A percentile compares a stretch with the other conserved stretches of the same genome.
Conservation (phyloP, 2,888 invertebrate genomes). For the Hermaeophaga mercurialis region DNA sequence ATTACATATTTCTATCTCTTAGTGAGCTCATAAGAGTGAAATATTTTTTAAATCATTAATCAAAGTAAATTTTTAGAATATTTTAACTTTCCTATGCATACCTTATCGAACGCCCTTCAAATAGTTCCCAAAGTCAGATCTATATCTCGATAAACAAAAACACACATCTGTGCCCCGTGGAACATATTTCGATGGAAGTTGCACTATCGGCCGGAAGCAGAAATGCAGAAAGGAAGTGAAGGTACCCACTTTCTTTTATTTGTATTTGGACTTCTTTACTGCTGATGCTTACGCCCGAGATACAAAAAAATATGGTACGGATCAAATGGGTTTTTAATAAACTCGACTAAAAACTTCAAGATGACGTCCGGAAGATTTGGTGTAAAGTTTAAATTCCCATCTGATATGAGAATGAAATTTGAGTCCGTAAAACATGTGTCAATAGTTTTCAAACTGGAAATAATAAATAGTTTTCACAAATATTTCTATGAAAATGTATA, state of each 20-base stretch:
- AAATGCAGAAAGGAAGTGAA: slow-evolving; percentile 9
- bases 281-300: neutral
- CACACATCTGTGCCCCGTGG: slow-evolving; percentile 8
- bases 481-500: no score
- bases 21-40: no score
- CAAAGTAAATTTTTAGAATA: no score
- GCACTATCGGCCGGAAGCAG: slow-evolving; percentile 15
- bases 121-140: slow-evolving; percentile 1
- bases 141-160: slow-evolving; percentile 10
- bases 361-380: no score
- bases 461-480: no score
- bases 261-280: neutral
- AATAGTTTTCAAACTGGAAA: no score
- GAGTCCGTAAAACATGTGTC: no score
- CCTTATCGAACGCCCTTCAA: slow-evolving; percentile 1
- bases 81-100: neutral
- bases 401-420: no score
- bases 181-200: slow-evolving; percentile 8
- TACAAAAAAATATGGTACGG: neutral
- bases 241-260: slow-evolving; percentile 6
- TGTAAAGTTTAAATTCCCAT: no score
- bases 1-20: no score
- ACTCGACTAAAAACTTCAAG: no score
- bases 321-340: neutral
- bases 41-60: no score